Conservation (phyloP, 2,888 invertebrate genomes). For the Neuroscelio doddi region DNA sequence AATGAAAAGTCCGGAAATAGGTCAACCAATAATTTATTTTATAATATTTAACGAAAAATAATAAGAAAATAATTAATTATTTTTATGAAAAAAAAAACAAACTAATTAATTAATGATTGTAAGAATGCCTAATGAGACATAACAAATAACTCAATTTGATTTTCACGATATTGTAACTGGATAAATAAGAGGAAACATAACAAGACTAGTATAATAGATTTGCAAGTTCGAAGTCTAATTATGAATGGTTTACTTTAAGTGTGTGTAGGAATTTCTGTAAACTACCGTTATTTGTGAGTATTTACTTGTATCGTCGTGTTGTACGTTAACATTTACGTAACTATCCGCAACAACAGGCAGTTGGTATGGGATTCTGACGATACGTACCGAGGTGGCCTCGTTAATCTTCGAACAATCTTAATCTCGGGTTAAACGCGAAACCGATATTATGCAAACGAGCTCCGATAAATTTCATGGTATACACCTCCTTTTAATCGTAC, state of each 20-base stretch:
- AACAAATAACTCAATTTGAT: too few relatives aligned
- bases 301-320: conserved; percentile 13
- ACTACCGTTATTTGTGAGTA: conserved; percentile 19
- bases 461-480: conserved; percentile 53
- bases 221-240: conserved; percentile 29
- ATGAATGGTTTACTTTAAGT: conserved; percentile 24
- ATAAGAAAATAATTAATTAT: too few relatives aligned
- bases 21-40: too few relatives aligned
- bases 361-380: conserved; percentile 30
- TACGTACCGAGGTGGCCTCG: conserved; percentile 43
- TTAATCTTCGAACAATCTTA: conserved; percentile 65
- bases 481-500: conserved; percentile 44
- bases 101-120: too few relatives aligned
- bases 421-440: conserved; percentile 63
- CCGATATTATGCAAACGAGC: conserved; percentile 64
- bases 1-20: too few relatives aligned
- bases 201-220: conserved; percentile 12
- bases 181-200: conserved; percentile 5
- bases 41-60: too few relatives aligned
- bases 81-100: too few relatives aligned
- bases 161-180: conserved; percentile 2
- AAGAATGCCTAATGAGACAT: too few relatives aligned
- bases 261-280: conserved; percentile 22
- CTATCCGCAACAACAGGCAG: conserved; percentile 18
- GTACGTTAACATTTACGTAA: conserved; percentile 24